Base-by-base conservation (phyloP, 1,140 invertebrate genomes). In the Hycleus phaleratus region DNA sequence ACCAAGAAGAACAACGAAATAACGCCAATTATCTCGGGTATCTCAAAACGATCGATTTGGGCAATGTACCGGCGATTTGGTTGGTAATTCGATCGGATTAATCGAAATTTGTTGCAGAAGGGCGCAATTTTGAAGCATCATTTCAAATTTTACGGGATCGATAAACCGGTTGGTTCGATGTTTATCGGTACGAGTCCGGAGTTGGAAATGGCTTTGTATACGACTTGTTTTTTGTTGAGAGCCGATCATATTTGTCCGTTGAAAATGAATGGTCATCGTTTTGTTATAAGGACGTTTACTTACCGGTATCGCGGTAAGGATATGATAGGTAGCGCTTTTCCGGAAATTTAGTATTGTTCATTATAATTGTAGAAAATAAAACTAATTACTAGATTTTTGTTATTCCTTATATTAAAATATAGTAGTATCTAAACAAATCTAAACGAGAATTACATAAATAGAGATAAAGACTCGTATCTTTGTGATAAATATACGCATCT, bases 141-240 rank as follows among this genome's bases (percentile, higher is more conserved):
- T 55, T 87, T 91, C 60, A 82, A 79, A 39, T 89, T 90, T 75
- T 81, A 85, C 68, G 82, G 82, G 0, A 73, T 83, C 2, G 79
- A 85, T 53, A 95, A 95, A 72, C 85, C 86, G 1, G 84, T 88
- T 0, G 85, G 86, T 25, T 82, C 83, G 2, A 81, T 95, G 75
- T 93, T 95, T 67, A 80, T 96, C 58, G 93, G 93, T 24, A 94
- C 91, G 3, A 93, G 91, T 57, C 94, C 93, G 0, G 94, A 96
- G 77, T 79, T 96, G 62, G 93, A 97, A 76, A 84, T 97, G 73
- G 88, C 92, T 11, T 75, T 94, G 0, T 96, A 95, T 69, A 93
- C 92, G 0, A 80, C 93, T 6, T 95, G 91, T 66, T 93, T 88
- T 69, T 75, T 89, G 7, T 74, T 85, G 3, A 78, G 89, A 55